Conservation (phyloP, 2,797 vertebrate species). For the Loris lydekkerianus region DNA sequence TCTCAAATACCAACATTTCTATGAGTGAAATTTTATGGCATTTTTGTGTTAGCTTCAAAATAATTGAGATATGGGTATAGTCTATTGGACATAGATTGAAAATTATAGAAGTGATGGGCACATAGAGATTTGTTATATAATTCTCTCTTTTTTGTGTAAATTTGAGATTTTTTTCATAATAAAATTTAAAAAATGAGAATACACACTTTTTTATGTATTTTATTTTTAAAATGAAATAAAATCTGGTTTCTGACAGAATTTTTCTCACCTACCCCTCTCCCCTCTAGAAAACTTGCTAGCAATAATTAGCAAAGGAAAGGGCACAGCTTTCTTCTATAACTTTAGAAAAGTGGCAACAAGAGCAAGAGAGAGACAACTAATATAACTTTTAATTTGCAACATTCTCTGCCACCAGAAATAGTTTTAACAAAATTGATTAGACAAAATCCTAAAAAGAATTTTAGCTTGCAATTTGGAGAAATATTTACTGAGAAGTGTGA, state of each 20-base stretch:
- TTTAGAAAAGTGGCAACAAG: neutral
- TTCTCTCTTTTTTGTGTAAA: slow-evolving; percentile 14
- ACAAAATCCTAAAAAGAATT: neutral
- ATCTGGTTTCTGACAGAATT: neutral
- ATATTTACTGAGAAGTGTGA: slow-evolving; percentile 8
- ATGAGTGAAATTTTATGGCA: slow-evolving; percentile 20
- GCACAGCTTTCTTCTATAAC: neutral
- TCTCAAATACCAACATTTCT: neutral
- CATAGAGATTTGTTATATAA: neutral
- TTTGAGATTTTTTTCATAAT: slow-evolving; percentile 14
- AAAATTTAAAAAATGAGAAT: neutral
- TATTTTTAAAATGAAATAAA: slow-evolving; percentile 30
- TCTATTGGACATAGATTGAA: neutral
- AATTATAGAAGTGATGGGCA: neutral
- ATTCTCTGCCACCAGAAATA: neutral
- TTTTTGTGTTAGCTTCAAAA: slow-evolving; percentile 29
- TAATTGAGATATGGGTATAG: neutral
- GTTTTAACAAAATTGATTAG: neutral
- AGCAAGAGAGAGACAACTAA: neutral
- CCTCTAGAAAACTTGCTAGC: neutral
- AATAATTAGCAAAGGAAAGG: slow-evolving; percentile 34
- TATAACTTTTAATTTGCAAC: neutral
- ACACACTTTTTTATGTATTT: neutral
- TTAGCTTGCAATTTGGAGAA: neutral
- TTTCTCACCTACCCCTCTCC: neutral